A percentile compares a stretch with the other conserved stretches of the same genome.
Conservation (phyloP, 2,797 vertebrate genomes). For the Notolepis coatsorum region DNA sequence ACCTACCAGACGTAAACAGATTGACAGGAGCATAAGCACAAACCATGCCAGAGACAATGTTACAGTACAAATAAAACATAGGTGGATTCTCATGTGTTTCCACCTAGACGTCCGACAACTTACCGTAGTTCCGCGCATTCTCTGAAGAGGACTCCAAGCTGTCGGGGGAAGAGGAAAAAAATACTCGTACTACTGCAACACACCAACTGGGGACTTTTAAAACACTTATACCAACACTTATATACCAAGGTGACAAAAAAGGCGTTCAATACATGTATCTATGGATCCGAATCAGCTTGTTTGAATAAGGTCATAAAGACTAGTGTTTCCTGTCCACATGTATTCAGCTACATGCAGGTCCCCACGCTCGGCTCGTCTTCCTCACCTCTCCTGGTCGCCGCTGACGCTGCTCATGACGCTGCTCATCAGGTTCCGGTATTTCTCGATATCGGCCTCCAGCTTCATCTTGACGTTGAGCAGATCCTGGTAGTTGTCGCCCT, state of each 20-base stretch:
- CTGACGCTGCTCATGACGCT: constrained; percentile 43
- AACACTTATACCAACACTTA: not conserved
- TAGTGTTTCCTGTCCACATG: no score
- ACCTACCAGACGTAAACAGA: not conserved
- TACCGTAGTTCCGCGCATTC: constrained; percentile 62
- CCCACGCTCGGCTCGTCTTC: not conserved
- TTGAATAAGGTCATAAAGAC: no score
- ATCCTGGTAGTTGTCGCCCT: constrained; percentile 82
- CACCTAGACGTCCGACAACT: constrained; percentile 40
- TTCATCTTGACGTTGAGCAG: constrained; percentile 88
- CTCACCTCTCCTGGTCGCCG: constrained; percentile 77
- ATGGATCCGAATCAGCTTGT: no score
- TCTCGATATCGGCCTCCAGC: constrained; percentile 85
- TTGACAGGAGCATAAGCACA: not conserved
- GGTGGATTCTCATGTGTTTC: not conserved
- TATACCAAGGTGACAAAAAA: no score
- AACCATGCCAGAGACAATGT: not conserved
- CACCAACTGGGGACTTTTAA: not conserved
- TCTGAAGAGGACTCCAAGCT: constrained; percentile 71
- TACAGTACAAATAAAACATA: not conserved
- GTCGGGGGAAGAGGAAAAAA: constrained; percentile 55
- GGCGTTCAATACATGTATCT: no score
- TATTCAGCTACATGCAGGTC: no score
- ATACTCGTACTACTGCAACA: not conserved
- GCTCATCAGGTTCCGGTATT: constrained; percentile 86